A percentile compares a stretch with the other conserved stretches of the same genome.
Evolutionary conservation across 2,113 vertebrate genomes (phyloP).

Genomic region (Hypomesus transpacificus): DNA sequence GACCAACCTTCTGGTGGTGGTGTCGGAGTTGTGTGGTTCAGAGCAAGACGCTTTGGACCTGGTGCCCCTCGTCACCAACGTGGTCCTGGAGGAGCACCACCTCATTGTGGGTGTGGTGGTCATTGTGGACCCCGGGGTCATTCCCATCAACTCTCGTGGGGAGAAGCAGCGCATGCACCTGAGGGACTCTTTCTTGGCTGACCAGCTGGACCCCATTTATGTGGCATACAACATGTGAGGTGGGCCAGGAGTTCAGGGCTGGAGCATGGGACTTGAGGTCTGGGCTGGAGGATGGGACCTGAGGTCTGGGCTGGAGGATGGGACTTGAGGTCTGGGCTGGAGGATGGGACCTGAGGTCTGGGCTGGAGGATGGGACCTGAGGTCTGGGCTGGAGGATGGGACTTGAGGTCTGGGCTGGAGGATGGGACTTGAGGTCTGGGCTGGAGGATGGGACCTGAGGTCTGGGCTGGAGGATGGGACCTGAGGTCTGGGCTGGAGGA

Average conservation of each 20-base stretch:
- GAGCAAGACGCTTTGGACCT: constrained; percentile 96
- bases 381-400: background rate
- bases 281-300: no score
- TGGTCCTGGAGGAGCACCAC: constrained; percentile 97
- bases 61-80: constrained; percentile 93
- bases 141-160: constrained; percentile 96
- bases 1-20: constrained; percentile 98
- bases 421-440: no score
- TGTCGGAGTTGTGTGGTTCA: constrained; percentile 93
- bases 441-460: background rate
- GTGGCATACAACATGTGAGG: constrained; percentile 98
- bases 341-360: background rate
- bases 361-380: no score
- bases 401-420: no score
- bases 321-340: background rate
- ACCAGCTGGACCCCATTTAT: constrained; percentile 96
- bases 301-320: background rate
- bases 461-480: no score
- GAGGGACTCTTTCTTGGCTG: constrained; percentile 93
- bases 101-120: constrained; percentile 96
- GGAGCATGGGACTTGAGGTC: background rate
- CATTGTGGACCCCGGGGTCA: constrained; percentile 94
- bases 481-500: no score
- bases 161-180: constrained; percentile 99
- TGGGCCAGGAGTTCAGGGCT: background rate